phyloP scores from a whole-genome alignment of 2,797 vertebrate species.

The Leontopithecus rosalia region DNA sequence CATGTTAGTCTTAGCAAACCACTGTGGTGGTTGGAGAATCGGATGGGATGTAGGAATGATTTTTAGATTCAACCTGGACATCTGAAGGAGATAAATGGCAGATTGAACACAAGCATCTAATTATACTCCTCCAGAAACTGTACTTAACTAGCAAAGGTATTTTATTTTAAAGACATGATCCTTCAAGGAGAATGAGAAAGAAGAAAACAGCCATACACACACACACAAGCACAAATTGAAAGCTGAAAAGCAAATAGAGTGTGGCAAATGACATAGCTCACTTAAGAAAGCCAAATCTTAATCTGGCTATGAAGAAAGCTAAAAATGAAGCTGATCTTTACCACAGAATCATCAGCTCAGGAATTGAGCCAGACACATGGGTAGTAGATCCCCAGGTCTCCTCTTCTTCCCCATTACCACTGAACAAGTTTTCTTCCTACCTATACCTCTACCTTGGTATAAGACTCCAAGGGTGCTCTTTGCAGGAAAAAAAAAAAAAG shows the following conservation, averaged over 20 bases:
- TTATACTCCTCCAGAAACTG: not conserved
- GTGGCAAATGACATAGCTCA: not conserved
- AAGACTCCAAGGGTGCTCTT: not conserved
- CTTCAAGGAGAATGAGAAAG: slow-evolving; percentile 30
- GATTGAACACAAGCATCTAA: not conserved
- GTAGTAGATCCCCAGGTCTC: not conserved
- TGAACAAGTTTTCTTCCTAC: not conserved
- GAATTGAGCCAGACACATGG: not conserved
- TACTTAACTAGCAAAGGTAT: not conserved
- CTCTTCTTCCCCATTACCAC: not conserved
- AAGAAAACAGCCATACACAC: not conserved
- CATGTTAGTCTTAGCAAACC: not conserved
- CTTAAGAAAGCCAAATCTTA: not conserved
- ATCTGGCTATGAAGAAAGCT: not conserved
- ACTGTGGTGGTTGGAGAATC: not conserved
- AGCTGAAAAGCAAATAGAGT: not conserved
- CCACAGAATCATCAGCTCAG: not conserved
- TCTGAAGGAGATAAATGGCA: not conserved
- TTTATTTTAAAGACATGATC: not conserved
- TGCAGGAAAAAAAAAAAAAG: not conserved
- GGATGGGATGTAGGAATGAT: not conserved
- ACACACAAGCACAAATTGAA: not conserved
- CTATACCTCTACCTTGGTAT: not conserved
- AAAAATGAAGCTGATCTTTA: not conserved
- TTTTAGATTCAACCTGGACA: slow-evolving; percentile 1